phyloP scores from a whole-genome alignment of 2,888 invertebrate genomes.

The Laspeyria flexula region DNA sequence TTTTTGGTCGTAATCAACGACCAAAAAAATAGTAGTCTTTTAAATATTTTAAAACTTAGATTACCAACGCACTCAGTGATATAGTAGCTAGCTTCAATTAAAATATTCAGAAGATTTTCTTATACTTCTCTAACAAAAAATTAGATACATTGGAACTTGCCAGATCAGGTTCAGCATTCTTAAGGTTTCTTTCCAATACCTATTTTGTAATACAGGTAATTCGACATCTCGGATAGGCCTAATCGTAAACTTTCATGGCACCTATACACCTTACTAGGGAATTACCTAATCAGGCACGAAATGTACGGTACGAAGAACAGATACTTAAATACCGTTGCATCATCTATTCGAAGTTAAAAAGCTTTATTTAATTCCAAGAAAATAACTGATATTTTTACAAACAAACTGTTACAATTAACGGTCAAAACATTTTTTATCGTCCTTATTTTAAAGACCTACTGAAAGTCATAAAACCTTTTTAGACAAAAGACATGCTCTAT shows the following conservation, averaged over 20 bases:
- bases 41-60: too few relatives aligned
- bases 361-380: slow-evolving; percentile 4
- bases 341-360: slow-evolving; percentile 25
- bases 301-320: too few relatives aligned
- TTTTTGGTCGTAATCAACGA: too few relatives aligned
- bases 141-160: slow-evolving; percentile 9
- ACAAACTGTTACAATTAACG: slow-evolving; percentile 72
- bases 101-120: slow-evolving; percentile 23
- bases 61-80: too few relatives aligned
- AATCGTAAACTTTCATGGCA: slow-evolving; percentile 13
- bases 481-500: slow-evolving; percentile 69
- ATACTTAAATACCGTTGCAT: not conserved
- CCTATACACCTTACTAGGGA: slow-evolving; percentile 3
- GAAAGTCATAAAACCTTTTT: slow-evolving; percentile 42
- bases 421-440: slow-evolving; percentile 50
- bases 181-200: slow-evolving; percentile 27
- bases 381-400: slow-evolving; percentile 38
- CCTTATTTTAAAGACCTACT: slow-evolving; percentile 34
- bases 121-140: slow-evolving; percentile 12
- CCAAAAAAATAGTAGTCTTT: too few relatives aligned
- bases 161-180: slow-evolving; percentile 18
- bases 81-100: slow-evolving; percentile 4
- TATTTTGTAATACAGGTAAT: slow-evolving; percentile 19
- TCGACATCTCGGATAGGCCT: slow-evolving; percentile 6
- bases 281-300: not conserved